These are phyloP conservation scores for Phyllotreta cruciferae DNA, from an alignment of 2,888 invertebrate genomes.

Conservation along the genomic window DNA sequence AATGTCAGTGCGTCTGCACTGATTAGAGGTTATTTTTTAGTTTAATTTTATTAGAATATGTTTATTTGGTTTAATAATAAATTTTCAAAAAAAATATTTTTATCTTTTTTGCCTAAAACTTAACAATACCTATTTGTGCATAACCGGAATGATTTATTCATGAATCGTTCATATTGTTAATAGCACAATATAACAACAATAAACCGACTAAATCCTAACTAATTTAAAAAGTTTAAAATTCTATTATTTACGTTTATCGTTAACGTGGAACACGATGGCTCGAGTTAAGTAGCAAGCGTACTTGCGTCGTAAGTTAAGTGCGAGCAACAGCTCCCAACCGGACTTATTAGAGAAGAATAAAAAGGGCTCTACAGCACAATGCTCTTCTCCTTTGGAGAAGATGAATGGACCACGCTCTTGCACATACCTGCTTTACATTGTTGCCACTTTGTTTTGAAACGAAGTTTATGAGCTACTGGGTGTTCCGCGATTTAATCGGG, in stretches of 20 bases:
- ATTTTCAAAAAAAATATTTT: too few species aligned
- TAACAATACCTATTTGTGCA: too few species aligned
- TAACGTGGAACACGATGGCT: slow-evolving; percentile 45
- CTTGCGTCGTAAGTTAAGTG: background rate
- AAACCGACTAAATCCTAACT: slow-evolving; percentile 16
- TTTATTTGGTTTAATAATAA: too few species aligned
- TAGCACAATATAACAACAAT: background rate
- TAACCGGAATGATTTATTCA: too few species aligned
- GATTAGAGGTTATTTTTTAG: too few species aligned
- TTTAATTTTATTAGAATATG: too few species aligned
- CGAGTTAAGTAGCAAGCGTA: slow-evolving; percentile 47
- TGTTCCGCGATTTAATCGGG: slow-evolving; percentile 5
- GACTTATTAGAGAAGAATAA: slow-evolving; percentile 47
- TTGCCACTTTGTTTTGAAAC: slow-evolving; percentile 10
- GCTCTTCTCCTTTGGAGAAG: slow-evolving; percentile 40
- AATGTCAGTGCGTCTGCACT: too few species aligned
- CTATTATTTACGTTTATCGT: slow-evolving; percentile 45
- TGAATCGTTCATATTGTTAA: too few species aligned
- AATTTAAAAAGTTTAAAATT: slow-evolving; percentile 39
- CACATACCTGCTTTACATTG: slow-evolving; percentile 19
- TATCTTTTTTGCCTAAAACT: too few species aligned
- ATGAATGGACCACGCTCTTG: slow-evolving; percentile 51
- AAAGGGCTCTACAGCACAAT: slow-evolving; percentile 47
- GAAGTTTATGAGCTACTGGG: slow-evolving; percentile 14
- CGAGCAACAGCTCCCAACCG: slow-evolving; percentile 2